Conservation (phyloP, 2,888 invertebrate genomes). For the Laothoe populi region DNA sequence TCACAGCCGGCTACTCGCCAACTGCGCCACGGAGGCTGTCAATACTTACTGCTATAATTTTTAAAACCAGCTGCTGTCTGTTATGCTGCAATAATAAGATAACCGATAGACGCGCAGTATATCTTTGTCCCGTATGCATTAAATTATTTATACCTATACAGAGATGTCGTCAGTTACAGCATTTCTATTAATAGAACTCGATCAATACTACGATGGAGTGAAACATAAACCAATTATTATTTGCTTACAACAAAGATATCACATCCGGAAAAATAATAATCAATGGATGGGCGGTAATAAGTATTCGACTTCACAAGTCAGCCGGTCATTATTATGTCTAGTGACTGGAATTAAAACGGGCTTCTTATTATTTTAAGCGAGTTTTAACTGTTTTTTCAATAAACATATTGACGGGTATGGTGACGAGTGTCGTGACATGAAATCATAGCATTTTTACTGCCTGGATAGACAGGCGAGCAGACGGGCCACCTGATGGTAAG, state of each 20-base stretch:
- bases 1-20: no score
- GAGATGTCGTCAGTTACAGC: no score
- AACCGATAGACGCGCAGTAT: no score
- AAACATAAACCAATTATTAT: slow-evolving; percentile 4
- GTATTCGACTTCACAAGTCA: slow-evolving; percentile 31
- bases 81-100: no score
- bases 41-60: no score
- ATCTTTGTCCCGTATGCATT: no score
- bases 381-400: slow-evolving; percentile 18
- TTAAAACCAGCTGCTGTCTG: no score
- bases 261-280: slow-evolving; percentile 30
- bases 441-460: no score
- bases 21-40: no score
- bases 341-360: slow-evolving; percentile 32
- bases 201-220: slow-evolving; percentile 2
- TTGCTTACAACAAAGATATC: slow-evolving; percentile 25
- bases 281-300: slow-evolving; percentile 32
- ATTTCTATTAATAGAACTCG: background rate
- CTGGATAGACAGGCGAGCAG: no score
- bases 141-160: no score
- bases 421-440: background rate
- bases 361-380: slow-evolving; percentile 28
- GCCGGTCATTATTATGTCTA: slow-evolving; percentile 38
- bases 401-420: background rate
- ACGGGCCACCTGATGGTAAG: no score